Evolutionary conservation across 2,888 invertebrate species (phyloP).

Genomic region (Lumbricus terrestris): DNA sequence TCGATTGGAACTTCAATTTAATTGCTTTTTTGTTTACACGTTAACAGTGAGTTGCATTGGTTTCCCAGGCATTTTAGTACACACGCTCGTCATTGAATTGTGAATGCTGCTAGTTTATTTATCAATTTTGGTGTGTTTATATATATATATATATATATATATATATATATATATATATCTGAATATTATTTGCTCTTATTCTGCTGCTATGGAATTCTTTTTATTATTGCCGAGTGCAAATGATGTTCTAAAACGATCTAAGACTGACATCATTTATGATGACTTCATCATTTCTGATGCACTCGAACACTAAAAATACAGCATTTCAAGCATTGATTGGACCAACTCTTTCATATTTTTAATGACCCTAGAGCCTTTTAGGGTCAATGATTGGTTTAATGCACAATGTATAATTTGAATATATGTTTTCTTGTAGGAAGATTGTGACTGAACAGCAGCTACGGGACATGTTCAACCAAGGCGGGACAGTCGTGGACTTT

Average conservation of each 20-base stretch:
- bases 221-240: neutral
- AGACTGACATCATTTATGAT: constrained; percentile 10
- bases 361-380: too few relatives aligned
- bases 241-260: constrained; percentile 12
- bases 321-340: neutral
- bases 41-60: too few relatives aligned
- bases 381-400: too few relatives aligned
- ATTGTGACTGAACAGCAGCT: constrained; percentile 87
- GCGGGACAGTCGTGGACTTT: constrained; percentile 83
- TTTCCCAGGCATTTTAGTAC: too few relatives aligned
- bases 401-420: neutral
- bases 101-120: too few relatives aligned
- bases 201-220: neutral
- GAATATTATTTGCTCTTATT: neutral
- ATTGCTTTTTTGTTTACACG: too few relatives aligned
- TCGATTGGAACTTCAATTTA: too few relatives aligned
- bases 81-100: too few relatives aligned
- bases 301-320: neutral
- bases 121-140: too few relatives aligned
- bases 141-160: too few relatives aligned
- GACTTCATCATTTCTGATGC: neutral
- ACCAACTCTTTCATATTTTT: neutral
- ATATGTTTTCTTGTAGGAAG: constrained; percentile 59
- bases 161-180: too few relatives aligned
- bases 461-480: constrained; percentile 83